Conservation (phyloP, 2,797 vertebrate species). For the Cercopithecus hamlyni region DNA sequence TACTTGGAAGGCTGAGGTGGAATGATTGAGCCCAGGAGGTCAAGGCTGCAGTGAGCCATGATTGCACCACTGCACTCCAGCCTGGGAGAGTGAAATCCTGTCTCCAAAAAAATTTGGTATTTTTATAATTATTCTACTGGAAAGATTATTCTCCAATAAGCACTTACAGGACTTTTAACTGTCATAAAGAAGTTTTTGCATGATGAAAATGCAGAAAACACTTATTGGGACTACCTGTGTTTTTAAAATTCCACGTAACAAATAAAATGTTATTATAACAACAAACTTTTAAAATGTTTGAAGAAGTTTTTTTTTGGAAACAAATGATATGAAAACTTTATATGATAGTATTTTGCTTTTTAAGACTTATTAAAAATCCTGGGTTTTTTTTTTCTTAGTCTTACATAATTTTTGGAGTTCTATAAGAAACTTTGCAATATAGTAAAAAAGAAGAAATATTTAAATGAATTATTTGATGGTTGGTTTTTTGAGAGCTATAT, state of each 20-base stretch:
- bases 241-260: not conserved
- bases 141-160: not conserved
- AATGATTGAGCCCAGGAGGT: no score
- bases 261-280: not conserved
- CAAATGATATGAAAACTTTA: not conserved
- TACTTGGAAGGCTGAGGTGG: no score
- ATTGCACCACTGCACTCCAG: no score
- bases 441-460: not conserved
- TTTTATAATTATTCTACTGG: conserved; percentile 36
- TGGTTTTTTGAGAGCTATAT: not conserved
- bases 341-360: not conserved
- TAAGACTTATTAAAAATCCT: not conserved
- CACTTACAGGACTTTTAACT: not conserved
- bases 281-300: not conserved
- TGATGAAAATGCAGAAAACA: not conserved
- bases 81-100: no score
- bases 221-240: not conserved
- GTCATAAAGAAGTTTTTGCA: not conserved
- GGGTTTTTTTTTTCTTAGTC: not conserved
- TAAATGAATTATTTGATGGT: not conserved
- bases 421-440: conserved; percentile 4
- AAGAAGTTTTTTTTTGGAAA: not conserved
- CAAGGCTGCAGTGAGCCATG: no score
- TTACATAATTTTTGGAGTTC: not conserved
- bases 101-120: not conserved